These are phyloP conservation scores for Blastobasis adustella DNA, from an alignment of 2,888 invertebrate species.

Conservation along the genomic window DNA sequence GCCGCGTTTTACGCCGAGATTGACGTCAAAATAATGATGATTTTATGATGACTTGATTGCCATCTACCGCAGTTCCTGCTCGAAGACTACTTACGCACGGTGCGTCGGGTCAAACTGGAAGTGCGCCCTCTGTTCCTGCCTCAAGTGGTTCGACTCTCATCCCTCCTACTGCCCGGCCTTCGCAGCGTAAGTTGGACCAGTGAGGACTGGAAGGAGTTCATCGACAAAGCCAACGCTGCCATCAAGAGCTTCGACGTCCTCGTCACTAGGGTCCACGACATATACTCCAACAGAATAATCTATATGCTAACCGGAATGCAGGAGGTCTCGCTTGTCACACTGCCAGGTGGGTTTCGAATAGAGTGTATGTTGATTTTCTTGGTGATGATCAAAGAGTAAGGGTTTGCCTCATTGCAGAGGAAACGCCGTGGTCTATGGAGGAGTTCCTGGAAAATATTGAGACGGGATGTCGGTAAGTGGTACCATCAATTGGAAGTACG, in stretches of 20 bases:
- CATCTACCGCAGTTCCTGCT: constrained; percentile 77
- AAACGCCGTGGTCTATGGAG: constrained; percentile 90
- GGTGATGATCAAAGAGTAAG: background rate
- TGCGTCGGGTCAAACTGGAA: constrained; percentile 86
- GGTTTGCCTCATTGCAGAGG: constrained; percentile 53
- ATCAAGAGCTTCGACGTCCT: constrained; percentile 87
- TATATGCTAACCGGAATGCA: constrained; percentile 92
- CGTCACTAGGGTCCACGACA: constrained; percentile 88
- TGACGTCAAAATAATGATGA: too few relatives aligned
- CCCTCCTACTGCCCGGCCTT: constrained; percentile 88
- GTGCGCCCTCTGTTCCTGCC: constrained; percentile 93
- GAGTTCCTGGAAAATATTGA: constrained; percentile 90
- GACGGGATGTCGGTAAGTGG: constrained; percentile 79
- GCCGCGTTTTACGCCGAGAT: too few relatives aligned
- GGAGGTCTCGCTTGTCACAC: constrained; percentile 83
- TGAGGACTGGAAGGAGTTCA: constrained; percentile 85
- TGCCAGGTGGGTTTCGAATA: constrained; percentile 74
- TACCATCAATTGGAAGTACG: background rate
- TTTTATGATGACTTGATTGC: too few relatives aligned
- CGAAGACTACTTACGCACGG: constrained; percentile 82
- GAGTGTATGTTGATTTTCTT: background rate
- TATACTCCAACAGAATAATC: constrained; percentile 92
- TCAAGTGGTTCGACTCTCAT: constrained; percentile 88
- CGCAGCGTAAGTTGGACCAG: constrained; percentile 91
- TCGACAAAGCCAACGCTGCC: constrained; percentile 83